phyloP scores from a whole-genome alignment of 2,888 invertebrate species.

The Parnassius smintheus region DNA sequence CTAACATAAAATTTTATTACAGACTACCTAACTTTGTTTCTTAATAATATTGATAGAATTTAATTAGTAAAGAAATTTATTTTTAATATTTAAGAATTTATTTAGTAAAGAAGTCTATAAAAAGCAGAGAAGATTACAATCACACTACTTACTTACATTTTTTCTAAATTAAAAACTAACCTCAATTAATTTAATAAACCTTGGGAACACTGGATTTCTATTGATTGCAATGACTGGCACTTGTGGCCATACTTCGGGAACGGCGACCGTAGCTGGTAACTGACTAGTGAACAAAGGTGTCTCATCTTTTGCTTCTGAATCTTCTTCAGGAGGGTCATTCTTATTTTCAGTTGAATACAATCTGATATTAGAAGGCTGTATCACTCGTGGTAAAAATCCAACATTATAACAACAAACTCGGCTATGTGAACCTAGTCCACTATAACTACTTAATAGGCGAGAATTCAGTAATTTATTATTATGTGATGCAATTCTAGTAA shows the following conservation, averaged over 20 bases:
- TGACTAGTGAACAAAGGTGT: slow-evolving; percentile 76
- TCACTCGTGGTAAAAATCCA: slow-evolving; percentile 28
- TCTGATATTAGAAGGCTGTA: slow-evolving; percentile 42
- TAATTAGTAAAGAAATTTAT: no score
- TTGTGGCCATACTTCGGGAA: slow-evolving; percentile 98
- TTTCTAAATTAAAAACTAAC: slow-evolving; percentile 59
- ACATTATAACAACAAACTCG: slow-evolving; percentile 48
- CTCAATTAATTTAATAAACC: slow-evolving; percentile 98
- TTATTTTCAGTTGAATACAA: slow-evolving; percentile 61
- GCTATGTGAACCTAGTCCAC: slow-evolving; percentile 31
- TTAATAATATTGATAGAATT: no score
- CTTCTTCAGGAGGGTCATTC: slow-evolving; percentile 64
- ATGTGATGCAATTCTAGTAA: slow-evolving; percentile 72
- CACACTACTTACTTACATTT: background rate
- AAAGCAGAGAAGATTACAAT: no score
- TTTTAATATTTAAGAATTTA: no score
- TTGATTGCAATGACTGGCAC: slow-evolving; percentile 97
- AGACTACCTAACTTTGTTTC: no score
- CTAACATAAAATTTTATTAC: no score
- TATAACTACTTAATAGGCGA: slow-evolving; percentile 32
- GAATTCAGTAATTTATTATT: slow-evolving; percentile 50
- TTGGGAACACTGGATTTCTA: slow-evolving; percentile 97
- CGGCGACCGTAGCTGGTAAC: slow-evolving; percentile 93
- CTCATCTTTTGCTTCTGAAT: slow-evolving; percentile 60
- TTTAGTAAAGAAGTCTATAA: no score